Percentiles rank a stretch among this genome's conserved stretches.
phyloP scores from a whole-genome alignment of 2,888 invertebrate species.

The Erynnis tages region DNA sequence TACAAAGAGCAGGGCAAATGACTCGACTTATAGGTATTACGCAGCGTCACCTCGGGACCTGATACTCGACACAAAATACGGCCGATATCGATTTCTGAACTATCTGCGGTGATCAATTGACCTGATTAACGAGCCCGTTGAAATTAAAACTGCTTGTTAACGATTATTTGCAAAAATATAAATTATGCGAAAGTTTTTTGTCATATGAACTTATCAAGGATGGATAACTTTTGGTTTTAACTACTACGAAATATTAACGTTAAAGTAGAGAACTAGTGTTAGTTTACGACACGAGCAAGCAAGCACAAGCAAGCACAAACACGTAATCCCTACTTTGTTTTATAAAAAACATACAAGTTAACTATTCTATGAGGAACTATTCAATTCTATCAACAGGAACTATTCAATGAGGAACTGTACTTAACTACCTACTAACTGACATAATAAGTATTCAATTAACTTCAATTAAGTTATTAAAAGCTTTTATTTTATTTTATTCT shows the following conservation, averaged over 20 bases:
- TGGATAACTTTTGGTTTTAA: no score
- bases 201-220: no score
- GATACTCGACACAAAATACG: conserved; percentile 25
- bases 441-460: no score
- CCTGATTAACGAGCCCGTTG: conserved; percentile 21
- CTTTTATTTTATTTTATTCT: no score
- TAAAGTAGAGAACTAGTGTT: no score
- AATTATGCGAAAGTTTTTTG: background rate
- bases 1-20: conserved; percentile 5
- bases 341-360: background rate
- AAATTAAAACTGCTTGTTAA: conserved; percentile 6
- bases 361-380: no score
- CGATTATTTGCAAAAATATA: background rate
- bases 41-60: conserved; percentile 14
- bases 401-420: background rate
- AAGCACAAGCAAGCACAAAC: background rate
- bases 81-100: conserved; percentile 18
- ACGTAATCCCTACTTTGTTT: background rate
- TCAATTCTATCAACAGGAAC: no score
- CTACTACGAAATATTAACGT: no score
- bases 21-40: conserved; percentile 23
- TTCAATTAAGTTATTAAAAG: no score
- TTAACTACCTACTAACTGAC: no score
- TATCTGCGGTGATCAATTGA: conserved; percentile 21
- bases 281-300: no score